Base-by-base conservation (phyloP, 2,888 invertebrate genomes). In the Melanotus villosus region DNA sequence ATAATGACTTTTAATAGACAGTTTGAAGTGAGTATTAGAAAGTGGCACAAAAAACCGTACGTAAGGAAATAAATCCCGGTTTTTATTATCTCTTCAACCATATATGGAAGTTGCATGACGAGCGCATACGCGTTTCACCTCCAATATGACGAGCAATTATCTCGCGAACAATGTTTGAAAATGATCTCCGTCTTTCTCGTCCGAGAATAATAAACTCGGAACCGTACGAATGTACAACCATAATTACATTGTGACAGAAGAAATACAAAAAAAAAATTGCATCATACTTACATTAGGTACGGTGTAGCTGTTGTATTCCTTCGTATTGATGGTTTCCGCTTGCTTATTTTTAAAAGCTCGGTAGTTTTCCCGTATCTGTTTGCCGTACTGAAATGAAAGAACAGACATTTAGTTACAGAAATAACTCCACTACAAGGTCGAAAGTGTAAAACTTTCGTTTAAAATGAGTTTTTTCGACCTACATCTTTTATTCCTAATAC, bases 291-390 rank as follows among this genome's bases (percentile, higher is more conserved):
- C 88, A 80, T 85, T 86, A 76, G 87, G 85, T 77, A 86, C 85
- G 71, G 86, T 85, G 81, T 85, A 85, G 80, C 84, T 84, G 81
- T 84, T 84, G 75, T 86, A 87, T 72, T 87, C 87, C 80, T 85
- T 86, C 63, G 86, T 82, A 71, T 84, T 84, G 74, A 84, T 82
- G 68, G 83, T 80, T 71, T 84, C 85, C 65, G 83, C 82, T 74
- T 87, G 86, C 77, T 88, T 88, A 79, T 87, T 88, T 80, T 87
- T 88, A 81, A 88, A 88, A 65, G 88, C 87, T 78, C 86, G 85
- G 83, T 89, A 89, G 83, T 89, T 89, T 80, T 89, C 89, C 70
- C 87, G 85, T 75, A 89, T 84, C 80, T 88, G 89, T 78, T 88
- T 89, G 68, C 89, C 89, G 84, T 89, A 89, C 89, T 89, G 85